Evolutionary conservation across 2,888 invertebrate species (phyloP), one percentile per base, ranked within the genome.

Genomic region (Cinara cedri): DNA sequence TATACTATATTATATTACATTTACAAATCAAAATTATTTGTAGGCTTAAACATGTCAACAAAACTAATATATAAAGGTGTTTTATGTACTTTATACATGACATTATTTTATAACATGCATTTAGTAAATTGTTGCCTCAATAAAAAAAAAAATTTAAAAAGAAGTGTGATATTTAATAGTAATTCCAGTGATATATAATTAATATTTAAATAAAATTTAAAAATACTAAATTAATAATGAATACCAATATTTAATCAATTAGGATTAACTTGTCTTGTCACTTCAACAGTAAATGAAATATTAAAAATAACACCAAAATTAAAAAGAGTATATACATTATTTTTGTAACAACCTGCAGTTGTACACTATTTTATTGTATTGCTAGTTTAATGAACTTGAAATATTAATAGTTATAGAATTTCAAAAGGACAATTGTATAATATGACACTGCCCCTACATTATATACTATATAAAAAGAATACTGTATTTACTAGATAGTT

Each of bases 191-290:
- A 51, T 62, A 34, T 49, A 71, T n/a, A 24, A 42, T 34, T 55
- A 70, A 55, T 34, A 49, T 49, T 68, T 71, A 55, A 9, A 71
- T 44, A 21, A 21, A 71, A 70, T 70, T 51, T 51, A 19, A 71
- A 71, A 44, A 14, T 13, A 26, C n/a, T 34, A 71, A 19, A 54
- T 54, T 49, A 57, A 74, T 62, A 49, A 14, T 54, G 34, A 49
- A 14, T 54, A 54, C 10, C 19, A 74, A 16, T 63, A 16, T 42
- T 63, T 16, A 42, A 11, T 63, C 11, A 51, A 74, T 54, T 63
- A 74, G 21, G 51, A 74, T 54, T 65, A 74, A 74, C 34, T 51
- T 63, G 24, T 49, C 24, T 42, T 54, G 74, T 51, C 54, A 42
- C 42, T 14, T 26, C 26, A 60, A n/a, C 8, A 49, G 21, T 42